Conservation (phyloP, 2,797 vertebrate genomes). For the Girardinus metallicus region DNA sequence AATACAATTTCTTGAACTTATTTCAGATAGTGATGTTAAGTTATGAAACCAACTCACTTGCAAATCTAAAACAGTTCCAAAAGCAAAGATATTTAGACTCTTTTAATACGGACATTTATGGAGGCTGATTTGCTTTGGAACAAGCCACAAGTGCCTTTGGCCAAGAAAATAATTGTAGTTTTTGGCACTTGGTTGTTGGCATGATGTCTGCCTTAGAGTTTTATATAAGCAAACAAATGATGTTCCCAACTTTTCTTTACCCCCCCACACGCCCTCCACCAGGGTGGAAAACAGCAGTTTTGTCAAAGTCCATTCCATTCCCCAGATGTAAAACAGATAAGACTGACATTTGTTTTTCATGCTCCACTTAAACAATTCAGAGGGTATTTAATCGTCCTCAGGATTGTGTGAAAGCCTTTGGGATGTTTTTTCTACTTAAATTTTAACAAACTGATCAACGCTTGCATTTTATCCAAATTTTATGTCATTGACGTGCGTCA, state of each 20-base stretch:
- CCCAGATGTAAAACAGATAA: not conserved
- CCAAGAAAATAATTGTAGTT: constrained; percentile 9
- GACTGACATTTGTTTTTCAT: not conserved
- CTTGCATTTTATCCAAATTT: not conserved
- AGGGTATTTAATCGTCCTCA: not conserved
- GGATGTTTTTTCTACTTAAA: not conserved
- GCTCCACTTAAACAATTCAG: not conserved
- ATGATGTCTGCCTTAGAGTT: constrained; percentile 3
- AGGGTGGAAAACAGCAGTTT: not conserved
- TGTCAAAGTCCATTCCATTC: not conserved
- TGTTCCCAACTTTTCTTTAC: not conserved
- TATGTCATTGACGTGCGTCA: no score
- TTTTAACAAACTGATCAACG: not conserved
- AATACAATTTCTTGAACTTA: no score
- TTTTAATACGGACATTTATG: not conserved
- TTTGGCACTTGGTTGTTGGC: not conserved
- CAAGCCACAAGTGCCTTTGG: not conserved
- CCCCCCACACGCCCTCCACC: not conserved
- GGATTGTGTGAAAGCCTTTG: not conserved
- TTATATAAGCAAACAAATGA: not conserved
- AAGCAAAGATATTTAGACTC: not conserved
- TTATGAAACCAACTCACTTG: not conserved
- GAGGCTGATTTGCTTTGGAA: constrained; percentile 3
- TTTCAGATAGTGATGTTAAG: not conserved
- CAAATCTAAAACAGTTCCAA: not conserved